A percentile compares a stretch with the other conserved stretches of the same genome.
phyloP scores from a whole-genome alignment of 1,140 invertebrate species.

The Phthorimaea operculella region DNA sequence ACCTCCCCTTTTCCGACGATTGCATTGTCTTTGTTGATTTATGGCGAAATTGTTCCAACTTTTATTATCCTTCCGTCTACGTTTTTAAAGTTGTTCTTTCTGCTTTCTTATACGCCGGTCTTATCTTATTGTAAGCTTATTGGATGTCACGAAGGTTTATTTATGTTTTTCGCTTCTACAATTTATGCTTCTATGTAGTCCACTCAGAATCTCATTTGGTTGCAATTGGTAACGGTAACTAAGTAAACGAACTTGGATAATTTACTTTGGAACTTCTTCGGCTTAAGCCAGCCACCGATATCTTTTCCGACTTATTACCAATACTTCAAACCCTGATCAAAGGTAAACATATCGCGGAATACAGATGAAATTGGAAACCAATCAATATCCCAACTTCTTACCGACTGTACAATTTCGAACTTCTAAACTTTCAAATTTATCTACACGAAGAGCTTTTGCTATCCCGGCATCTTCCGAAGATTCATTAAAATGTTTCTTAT shows the following conservation, averaged over 20 bases:
- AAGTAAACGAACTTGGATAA: not conserved
- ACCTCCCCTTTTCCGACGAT: not conserved
- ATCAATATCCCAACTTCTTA: not conserved
- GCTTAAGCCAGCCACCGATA: not conserved
- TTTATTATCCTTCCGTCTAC: no score
- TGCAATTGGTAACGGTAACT: not conserved
- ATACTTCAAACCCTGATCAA: not conserved
- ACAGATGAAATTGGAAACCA: not conserved
- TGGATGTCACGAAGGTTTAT: no score
- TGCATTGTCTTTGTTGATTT: slow-evolving; percentile 1
- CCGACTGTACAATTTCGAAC: not conserved
- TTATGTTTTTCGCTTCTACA: no score
- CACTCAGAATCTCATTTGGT: not conserved
- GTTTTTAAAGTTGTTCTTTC: no score
- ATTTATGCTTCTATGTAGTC: no score
- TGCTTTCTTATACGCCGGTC: no score
- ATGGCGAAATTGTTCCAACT: not conserved
- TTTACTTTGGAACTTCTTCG: not conserved
- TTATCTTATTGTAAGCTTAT: no score
- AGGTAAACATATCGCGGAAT: not conserved
- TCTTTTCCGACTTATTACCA: not conserved
- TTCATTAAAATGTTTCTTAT: slow-evolving; percentile 3
- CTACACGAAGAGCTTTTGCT: not conserved
- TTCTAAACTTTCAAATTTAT: not conserved
- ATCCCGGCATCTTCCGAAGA: not conserved